phyloP scores from a whole-genome alignment of 2,113 vertebrate species.

The Neolamprologus sp. region DNA sequence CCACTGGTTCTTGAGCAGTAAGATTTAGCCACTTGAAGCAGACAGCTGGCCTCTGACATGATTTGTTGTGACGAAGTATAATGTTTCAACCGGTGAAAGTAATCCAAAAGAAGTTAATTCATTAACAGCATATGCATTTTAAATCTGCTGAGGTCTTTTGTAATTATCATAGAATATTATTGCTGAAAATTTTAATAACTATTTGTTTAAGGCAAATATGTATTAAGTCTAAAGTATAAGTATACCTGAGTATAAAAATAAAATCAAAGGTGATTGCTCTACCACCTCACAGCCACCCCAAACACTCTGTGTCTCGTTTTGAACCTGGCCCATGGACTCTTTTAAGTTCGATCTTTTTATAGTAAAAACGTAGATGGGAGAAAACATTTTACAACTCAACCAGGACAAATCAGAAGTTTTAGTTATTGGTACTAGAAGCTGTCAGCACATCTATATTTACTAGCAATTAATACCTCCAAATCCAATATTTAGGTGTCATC shows the following conservation, averaged over 20 bases:
- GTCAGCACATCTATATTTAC: not conserved
- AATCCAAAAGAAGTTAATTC: not conserved
- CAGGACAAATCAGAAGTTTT: not conserved
- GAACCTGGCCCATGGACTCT: not conserved
- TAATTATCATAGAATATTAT: not conserved
- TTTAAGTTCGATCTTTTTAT: not conserved
- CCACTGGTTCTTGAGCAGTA: not conserved
- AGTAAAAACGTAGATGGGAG: not conserved
- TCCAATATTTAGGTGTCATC: not conserved
- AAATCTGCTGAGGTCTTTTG: not conserved
- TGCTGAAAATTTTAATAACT: not conserved
- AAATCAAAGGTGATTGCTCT: not conserved
- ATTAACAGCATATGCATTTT: not conserved
- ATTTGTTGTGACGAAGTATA: not conserved
- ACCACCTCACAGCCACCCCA: not conserved
- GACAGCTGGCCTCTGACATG: not conserved
- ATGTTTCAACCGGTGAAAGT: not conserved
- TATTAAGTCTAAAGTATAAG: not conserved
- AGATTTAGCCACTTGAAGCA: not conserved
- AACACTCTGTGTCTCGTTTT: not conserved
- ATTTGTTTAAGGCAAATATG: not conserved
- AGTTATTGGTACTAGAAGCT: not conserved
- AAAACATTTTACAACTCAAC: not conserved
- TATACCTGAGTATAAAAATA: not conserved
- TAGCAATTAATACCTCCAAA: not conserved